Percentiles rank a stretch among this genome's conserved stretches.
Evolutionary conservation across 2,797 vertebrate species (phyloP).

Genomic region (Luscinia megarhynchos): DNA sequence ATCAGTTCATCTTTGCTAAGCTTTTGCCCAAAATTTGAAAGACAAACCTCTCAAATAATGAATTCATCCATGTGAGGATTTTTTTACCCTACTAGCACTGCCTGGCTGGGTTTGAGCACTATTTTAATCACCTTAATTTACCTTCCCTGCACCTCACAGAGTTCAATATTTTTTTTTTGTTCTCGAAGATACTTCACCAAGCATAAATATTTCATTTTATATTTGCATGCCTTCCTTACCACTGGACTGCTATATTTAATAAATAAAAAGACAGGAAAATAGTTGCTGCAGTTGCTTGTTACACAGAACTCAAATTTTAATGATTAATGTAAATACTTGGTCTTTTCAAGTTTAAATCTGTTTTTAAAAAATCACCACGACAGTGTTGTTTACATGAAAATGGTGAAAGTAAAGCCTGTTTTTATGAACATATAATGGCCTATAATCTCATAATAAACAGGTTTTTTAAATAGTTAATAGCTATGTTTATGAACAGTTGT

Average conservation of each 20-base stretch:
- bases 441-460: background rate
- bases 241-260: background rate
- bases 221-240: constrained; percentile 16
- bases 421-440: background rate
- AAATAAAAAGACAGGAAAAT: constrained; percentile 7
- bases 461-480: rapidly evolving
- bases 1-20: background rate
- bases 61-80: background rate
- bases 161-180: background rate
- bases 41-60: background rate
- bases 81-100: background rate
- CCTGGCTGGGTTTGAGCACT: background rate
- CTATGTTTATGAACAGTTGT: background rate
- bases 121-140: background rate
- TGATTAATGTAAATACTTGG: background rate
- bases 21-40: background rate
- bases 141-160: background rate
- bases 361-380: background rate
- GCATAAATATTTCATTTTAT: background rate
- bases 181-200: background rate
- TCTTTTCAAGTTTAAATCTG: background rate
- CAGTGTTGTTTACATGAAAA: background rate
- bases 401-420: background rate
- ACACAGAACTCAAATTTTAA: background rate
- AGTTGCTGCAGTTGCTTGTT: constrained; percentile 2